phyloP scores from a whole-genome alignment of 2,113 vertebrate species.

The Hypomesus transpacificus region DNA sequence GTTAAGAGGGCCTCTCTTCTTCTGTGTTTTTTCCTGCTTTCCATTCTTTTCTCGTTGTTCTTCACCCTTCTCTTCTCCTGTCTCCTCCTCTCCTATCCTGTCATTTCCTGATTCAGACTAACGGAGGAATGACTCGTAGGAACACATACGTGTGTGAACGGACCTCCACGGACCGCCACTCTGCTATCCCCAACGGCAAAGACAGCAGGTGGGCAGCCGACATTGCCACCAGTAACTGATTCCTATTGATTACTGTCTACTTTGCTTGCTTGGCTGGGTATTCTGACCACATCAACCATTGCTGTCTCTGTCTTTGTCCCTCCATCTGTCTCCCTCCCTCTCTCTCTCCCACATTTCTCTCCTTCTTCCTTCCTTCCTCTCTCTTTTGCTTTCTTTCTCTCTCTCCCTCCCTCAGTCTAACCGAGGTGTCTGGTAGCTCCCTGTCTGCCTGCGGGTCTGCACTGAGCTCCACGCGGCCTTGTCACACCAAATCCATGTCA shows the following conservation, averaged over 20 bases:
- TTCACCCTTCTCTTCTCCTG: no score
- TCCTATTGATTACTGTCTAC: no score
- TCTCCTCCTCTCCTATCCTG: no score
- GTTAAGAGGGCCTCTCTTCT: no score
- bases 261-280: no score
- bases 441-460: slow-evolving; percentile 63
- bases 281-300: no score
- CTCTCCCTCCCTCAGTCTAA: slow-evolving; percentile 72
- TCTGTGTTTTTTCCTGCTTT: no score
- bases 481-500: slow-evolving; percentile 98
- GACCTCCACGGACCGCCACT: slow-evolving; percentile 83
- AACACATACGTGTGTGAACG: slow-evolving; percentile 97
- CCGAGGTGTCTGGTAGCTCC: slow-evolving; percentile 88
- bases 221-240: neutral
- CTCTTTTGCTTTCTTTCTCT: neutral
- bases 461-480: slow-evolving; percentile 80
- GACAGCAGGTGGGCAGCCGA: slow-evolving; percentile 85
- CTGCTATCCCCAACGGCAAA: slow-evolving; percentile 91
- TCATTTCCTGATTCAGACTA: slow-evolving; percentile 70
- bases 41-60: no score
- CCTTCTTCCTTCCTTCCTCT: neutral
- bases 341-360: neutral
- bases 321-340: neutral
- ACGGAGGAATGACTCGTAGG: slow-evolving; percentile 92
- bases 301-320: neutral